Percentiles rank a stretch among this genome's conserved stretches.
These are phyloP conservation scores for Serranus cabrilla DNA, from an alignment of 2,797 vertebrate species.

Conservation along the genomic window DNA sequence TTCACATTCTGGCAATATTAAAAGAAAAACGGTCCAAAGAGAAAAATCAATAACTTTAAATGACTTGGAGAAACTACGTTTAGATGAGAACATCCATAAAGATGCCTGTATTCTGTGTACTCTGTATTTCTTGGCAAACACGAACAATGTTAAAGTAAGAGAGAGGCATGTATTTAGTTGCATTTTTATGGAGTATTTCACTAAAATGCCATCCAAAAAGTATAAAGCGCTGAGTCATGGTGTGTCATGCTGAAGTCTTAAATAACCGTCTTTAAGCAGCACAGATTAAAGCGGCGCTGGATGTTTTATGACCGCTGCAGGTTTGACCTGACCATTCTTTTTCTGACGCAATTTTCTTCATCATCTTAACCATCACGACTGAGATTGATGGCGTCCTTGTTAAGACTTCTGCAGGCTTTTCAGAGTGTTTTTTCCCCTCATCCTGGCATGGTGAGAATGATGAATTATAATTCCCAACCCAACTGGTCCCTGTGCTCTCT, in stretches of 20 bases:
- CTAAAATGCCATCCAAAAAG: not conserved
- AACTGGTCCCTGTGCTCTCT: not conserved
- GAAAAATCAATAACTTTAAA: not conserved
- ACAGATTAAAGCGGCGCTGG: not conserved
- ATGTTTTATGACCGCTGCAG: conserved; percentile 11
- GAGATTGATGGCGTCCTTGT: not conserved
- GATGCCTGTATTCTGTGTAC: not conserved
- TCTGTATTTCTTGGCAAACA: not conserved
- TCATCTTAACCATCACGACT: not conserved
- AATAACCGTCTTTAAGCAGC: conserved; percentile 3
- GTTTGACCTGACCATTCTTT: conserved; percentile 11
- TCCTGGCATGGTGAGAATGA: not conserved
- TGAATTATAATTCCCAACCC: not conserved
- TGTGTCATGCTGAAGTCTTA: conserved; percentile 4
- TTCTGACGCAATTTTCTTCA: not conserved
- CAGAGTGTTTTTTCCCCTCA: not conserved
- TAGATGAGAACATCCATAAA: not conserved
- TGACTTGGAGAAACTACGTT: too few species aligned
- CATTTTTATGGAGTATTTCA: not conserved
- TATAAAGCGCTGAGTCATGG: not conserved
- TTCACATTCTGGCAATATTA: not conserved
- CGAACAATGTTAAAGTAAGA: not conserved
- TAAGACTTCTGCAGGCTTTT: not conserved
- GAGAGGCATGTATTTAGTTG: not conserved
- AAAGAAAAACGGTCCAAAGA: not conserved